Evolutionary conservation across 1,140 invertebrate species (phyloP), one percentile per base, ranked within the genome.

Genomic region (Venturia canescens): DNA sequence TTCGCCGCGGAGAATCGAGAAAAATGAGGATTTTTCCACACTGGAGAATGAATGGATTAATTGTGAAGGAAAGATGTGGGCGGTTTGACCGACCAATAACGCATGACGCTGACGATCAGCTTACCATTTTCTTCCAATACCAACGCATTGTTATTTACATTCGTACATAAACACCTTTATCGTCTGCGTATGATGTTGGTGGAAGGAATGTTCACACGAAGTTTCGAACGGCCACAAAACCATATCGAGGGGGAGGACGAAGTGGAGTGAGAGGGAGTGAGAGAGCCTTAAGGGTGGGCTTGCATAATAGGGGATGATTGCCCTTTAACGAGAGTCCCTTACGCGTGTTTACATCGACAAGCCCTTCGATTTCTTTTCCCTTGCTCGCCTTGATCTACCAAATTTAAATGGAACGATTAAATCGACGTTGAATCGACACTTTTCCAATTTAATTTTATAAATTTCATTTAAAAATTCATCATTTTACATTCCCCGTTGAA

Each of bases 261-360:
- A 34, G 9, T 18, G 1, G 29, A 60, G 34, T 23, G 76, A 69
- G 83, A 80, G 16, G 29, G 63, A 16, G 34, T n/a, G 74, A 48
- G 67, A 63, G 31, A 69, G 48, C 48, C 48, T 82, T 76, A 83
- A 85, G 88, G 89, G 87, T 86, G 84, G 86, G 83, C 83, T 88
- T 89, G 88, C 83, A 89, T 91, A 91, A 91, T 89, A 83, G 87
- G 85, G 86, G 84, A 87, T 91, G 89, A 91, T 90, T 89, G 87
- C 86, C 89, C 85, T 91, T 89, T 89, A 88, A 91, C 89, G 81
- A 86, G 85, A 83, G 83, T 82, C 85, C 78, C 69, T 81, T 80
- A 69, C 60, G 71, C 13, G 50, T n/a, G 6, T 53, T 53, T 53
- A 4, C n/a, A 53, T 53, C 18, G 50, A 21, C 16, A n/a, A 53